Evolutionary conservation across 1,140 invertebrate genomes (phyloP), one percentile per base, ranked within the genome.

Genomic region (Sminthurides bifidus): DNA sequence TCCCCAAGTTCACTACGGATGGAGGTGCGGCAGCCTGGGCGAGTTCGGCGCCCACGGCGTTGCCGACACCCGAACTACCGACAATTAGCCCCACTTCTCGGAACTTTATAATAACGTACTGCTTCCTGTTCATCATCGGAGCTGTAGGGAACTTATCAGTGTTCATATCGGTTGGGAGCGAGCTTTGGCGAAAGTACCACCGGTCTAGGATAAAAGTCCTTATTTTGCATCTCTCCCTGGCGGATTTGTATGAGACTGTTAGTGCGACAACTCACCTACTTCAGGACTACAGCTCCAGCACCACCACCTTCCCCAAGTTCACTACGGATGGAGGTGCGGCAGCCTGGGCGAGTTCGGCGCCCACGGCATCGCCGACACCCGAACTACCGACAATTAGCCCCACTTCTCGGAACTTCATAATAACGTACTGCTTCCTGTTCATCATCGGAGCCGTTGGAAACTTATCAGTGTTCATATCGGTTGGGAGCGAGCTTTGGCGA

Each of bases 111-210:
- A 75, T 79, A 2, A 75, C 81, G 10, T 83, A 83, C 65, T 72
- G 76, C 48, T 69, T 77, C 2, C 69, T 85, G 29, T 82, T 86
- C 61, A 68, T 81, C 0, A 70, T 85, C 3, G 82, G 82, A 0
- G 80, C 81, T 1, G 68, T 80, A n/a, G 84, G 84, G 3, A 87
- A 88, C 68, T 68, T 85, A 2, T 80, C 78, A 0, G 82, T 88
- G 12, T 83, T 89, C 60, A 72, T 81, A 1, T 81, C 83, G 1
- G 69, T 89, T 1, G 76, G 82, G 41, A 71, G 79, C 12, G 82
- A 79, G 21, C 45, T 51, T 4, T 72, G 83, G 5, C 74, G 81
- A 52, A 67, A 84, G 82, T 0, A 37, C 6, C 26, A 30, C 23
- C 10, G 35, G 17, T 49, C 17, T 56, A 69, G 84, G 17, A 82